These are phyloP conservation scores for Dryobota labecula DNA, from an alignment of 2,888 invertebrate species.

Conservation along the genomic window DNA sequence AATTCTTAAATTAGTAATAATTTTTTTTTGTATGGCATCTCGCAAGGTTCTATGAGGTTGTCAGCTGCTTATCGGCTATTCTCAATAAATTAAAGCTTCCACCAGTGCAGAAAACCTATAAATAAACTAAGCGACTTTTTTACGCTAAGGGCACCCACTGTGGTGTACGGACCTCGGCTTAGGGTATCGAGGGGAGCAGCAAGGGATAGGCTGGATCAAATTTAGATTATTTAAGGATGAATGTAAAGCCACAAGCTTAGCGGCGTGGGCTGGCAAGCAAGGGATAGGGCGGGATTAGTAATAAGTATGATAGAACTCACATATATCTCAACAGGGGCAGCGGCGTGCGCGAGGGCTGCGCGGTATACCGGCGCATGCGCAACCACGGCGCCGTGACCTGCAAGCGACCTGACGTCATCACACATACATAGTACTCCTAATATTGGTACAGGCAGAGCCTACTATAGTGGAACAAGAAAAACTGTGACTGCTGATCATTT, in stretches of 20 bases:
- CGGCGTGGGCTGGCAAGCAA: neutral
- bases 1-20: neutral
- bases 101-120: no score
- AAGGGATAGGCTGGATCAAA: no score
- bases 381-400: constrained; percentile 84
- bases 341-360: constrained; percentile 81
- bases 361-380: constrained; percentile 81
- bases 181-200: no score
- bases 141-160: neutral
- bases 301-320: constrained; percentile 74
- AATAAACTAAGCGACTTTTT: neutral
- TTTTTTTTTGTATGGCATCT: neutral
- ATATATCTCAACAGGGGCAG: constrained; percentile 89
- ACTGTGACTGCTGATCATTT: neutral
- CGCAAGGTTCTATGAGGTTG: no score
- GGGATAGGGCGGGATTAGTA: neutral
- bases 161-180: no score
- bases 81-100: neutral
- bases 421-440: constrained; percentile 14
- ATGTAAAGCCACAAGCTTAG: neutral
- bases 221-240: neutral
- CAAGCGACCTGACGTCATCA: constrained; percentile 55
- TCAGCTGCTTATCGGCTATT: neutral
- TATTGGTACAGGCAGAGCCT: neutral
- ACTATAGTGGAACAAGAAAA: neutral